Base-by-base conservation (phyloP, 1,140 invertebrate genomes). In the Nymphalis io region DNA sequence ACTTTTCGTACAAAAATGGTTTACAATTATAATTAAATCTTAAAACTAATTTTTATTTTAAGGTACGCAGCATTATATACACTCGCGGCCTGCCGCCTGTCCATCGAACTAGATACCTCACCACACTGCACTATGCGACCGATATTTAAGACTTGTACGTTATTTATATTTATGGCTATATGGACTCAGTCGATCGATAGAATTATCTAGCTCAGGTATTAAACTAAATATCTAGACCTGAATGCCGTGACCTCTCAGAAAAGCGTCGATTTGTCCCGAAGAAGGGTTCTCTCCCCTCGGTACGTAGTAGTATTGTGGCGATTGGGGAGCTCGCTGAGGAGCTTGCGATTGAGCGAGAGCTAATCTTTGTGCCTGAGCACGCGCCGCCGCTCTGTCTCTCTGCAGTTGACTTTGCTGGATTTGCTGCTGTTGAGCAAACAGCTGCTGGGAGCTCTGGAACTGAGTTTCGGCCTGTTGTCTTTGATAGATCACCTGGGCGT, bases 211-310 rank as follows among this genome's bases (percentile, higher is more conserved):
- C 74, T 81, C 76, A 79, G 73, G 74, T 77, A 78, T 79, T 78
- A 68, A 48, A 71, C 78, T 82, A 73, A 51, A 66, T 78, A 53
- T 82, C 81, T 93, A 95, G 84, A 94, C 94, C 73, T 93, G 92
- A 76, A 95, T 93, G 79, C 94, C 94, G 80, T 95, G 94, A 44
- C 94, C 95, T 83, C 95, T 93, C 46, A 97, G 93, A 89, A 96
- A 97, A 42, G 96, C 95, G 82, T 96, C 96, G 79, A 97, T 96
- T 81, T 96, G 96, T 18, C 95, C 95, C 38, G 92, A 90, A 10
- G 94, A 93, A n/a, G 93, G 92, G 58, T 92, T 90, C 3, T 91
- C 88, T 63, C 91, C 88, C 63, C 89, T 77, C 0, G 93, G 93
- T 4, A 95, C 93, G 84, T 95, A 96, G 81, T 96, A 96, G 82